Conservation (phyloP, 2,113 vertebrate genomes). For the Meleagris gallopavo region DNA sequence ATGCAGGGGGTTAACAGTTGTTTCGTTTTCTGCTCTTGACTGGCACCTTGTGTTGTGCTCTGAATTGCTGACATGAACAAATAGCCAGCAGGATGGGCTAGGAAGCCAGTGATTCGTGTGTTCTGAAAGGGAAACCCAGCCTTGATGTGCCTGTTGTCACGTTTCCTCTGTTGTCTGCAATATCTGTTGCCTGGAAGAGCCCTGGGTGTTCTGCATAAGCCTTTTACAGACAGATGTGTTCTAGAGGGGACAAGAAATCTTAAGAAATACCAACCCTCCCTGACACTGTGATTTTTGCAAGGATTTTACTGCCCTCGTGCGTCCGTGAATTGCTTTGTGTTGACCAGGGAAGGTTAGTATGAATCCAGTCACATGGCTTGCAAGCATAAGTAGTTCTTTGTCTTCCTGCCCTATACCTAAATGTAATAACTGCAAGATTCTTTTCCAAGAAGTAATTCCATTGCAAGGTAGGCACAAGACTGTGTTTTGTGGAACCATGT, state of each 20-base stretch:
- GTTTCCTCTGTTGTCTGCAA: not conserved
- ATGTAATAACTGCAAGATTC: not conserved
- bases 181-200: not conserved
- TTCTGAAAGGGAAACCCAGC: not conserved
- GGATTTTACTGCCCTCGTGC: conserved; percentile 63
- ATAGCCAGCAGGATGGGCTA: not conserved
- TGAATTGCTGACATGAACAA: not conserved
- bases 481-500: not conserved
- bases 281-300: not conserved
- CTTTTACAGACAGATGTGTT: not conserved
- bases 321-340: not conserved
- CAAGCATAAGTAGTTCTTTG: not conserved
- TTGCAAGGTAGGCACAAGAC: rapidly evolving
- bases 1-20: not conserved
- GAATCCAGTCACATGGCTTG: not conserved
- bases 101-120: not conserved
- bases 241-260: not conserved
- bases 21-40: not conserved
- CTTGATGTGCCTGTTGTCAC: not conserved
- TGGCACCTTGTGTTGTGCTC: not conserved
- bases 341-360: not conserved
- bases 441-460: rapidly evolving
- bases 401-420: not conserved
- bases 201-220: not conserved
- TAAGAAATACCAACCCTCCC: not conserved